Base-by-base conservation (phyloP, 2,113 vertebrate genomes). In the Lamprotornis superbus region DNA sequence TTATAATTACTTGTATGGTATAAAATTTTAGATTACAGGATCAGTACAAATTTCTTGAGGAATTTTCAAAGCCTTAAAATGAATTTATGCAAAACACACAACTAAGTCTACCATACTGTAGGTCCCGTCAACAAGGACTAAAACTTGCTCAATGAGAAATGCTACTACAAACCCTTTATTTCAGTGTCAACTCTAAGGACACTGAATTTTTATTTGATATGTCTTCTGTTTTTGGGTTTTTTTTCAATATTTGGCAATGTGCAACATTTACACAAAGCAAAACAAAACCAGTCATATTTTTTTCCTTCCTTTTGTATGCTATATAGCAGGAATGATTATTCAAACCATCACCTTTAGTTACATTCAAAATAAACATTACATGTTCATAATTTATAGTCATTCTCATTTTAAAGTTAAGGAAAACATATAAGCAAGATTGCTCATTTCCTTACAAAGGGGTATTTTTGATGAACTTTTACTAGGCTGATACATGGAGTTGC, bases 1-100 rank as follows among this genome's bases (percentile, higher is more conserved):
- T 47, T 21, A 40, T 39, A 77, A 83, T 39, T 80, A 82, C 3
- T 70, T 10, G 1, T 14, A 60, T 25, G 15, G 9, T 30, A 35
- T 7, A 70, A 61, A 87, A 67, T 70, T 70, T 31, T 24, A 75
- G 12, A 53, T 96, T 95, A 97, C 44, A 96, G 96, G 97, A 98
- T 98, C 97, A 98, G 97, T 96, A 96, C 77, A 87, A 95, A 97
- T 98, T 98, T 98, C 97, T 97, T 74, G 47, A 87, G 71, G 94
- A 91, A 88, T 95, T 89, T 88, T 96, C 35, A 74, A 95, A 98
- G 97, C 93, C 87, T 97, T 90, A 90, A 70, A 83, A 82, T 56
- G 18, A 90, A 81, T 49, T 93, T 92, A 95, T 85, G 96, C 96
- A 83, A 95, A 93, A 96, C 30, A 71, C 97, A 94, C 1, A n/a